Percentiles rank a stretch among this genome's conserved stretches.
Conservation (phyloP, 2,113 vertebrate species). For the Asarcornis scutulata region DNA sequence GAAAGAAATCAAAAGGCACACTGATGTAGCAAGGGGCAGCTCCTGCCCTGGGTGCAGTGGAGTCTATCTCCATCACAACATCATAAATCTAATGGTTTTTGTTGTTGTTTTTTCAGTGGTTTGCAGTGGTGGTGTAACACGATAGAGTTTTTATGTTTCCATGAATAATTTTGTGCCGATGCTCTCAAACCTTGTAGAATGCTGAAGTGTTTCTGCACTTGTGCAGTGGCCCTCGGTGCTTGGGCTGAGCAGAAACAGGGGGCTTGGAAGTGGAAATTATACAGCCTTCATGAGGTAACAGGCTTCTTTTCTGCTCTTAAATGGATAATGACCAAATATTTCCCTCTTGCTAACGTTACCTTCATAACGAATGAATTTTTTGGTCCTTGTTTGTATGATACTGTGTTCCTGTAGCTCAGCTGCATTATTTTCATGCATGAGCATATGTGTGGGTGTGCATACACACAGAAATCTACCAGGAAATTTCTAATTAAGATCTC, state of each 20-base stretch:
- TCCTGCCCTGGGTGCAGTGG: not conserved
- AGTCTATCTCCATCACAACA: not conserved
- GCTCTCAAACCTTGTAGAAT: not conserved
- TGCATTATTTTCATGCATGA: not conserved
- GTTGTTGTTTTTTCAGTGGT: not conserved
- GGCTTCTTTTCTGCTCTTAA: not conserved
- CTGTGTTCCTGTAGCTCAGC: not conserved
- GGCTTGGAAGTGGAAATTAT: not conserved
- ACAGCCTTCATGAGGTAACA: not conserved
- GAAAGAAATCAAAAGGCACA: not conserved
- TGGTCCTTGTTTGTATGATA: not conserved
- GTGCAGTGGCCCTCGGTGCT: not conserved
- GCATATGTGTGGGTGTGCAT: rapidly evolving
- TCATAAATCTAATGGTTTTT: not conserved
- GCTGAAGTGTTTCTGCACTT: not conserved
- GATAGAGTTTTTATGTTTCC: not conserved
- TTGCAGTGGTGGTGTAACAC: not conserved
- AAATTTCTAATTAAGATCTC: not conserved
- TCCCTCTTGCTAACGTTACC: not conserved
- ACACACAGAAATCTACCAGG: not conserved
- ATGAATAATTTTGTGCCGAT: not conserved
- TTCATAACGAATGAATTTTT: not conserved
- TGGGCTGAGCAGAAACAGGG: not conserved
- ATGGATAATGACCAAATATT: not conserved
- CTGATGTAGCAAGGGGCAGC: not conserved